Conservation (phyloP, 2,113 vertebrate genomes). For the Rhagologus leucostigma region DNA sequence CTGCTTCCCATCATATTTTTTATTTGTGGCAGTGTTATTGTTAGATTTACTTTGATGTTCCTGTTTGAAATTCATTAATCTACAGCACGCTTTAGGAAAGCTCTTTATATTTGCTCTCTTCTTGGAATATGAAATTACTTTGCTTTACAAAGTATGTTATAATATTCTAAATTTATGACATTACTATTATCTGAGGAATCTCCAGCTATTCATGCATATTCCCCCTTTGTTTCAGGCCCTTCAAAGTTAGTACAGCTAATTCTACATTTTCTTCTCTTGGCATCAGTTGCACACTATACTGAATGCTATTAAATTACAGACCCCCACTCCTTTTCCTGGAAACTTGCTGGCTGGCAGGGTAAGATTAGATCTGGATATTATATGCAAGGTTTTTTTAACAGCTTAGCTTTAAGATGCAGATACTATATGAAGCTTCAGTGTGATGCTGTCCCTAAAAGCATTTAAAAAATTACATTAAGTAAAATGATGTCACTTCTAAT, state of each 20-base stretch:
- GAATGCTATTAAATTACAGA: conserved; percentile 40
- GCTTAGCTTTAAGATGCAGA: not conserved
- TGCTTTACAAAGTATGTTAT: not conserved
- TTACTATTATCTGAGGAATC: conserved; percentile 55
- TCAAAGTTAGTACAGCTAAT: conserved; percentile 41
- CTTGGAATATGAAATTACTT: conserved; percentile 58
- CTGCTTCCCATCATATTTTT: conserved; percentile 19
- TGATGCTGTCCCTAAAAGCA: not conserved
- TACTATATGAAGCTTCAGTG: not conserved
- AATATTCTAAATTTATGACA: conserved; percentile 54
- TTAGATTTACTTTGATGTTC: conserved; percentile 55
- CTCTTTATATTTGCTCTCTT: conserved; percentile 36
- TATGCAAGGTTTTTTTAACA: not conserved
- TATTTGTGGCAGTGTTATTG: conserved; percentile 45
- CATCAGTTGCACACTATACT: not conserved
- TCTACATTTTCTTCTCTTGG: conserved; percentile 39
- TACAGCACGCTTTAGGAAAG: conserved; percentile 9
- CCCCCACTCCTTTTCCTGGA: conserved; percentile 4
- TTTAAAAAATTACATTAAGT: not conserved
- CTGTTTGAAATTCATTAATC: conserved; percentile 50
- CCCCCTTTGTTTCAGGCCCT: conserved; percentile 40
- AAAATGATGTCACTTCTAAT: conserved; percentile 45
- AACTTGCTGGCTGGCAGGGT: not conserved
- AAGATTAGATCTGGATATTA: conserved; percentile 24
- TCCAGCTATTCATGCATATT: conserved; percentile 36